Percentiles rank a stretch among this genome's conserved stretches.
These are phyloP conservation scores for Macrosteles quadrilineatus DNA, from an alignment of 1,140 invertebrate genomes.

Conservation along the genomic window DNA sequence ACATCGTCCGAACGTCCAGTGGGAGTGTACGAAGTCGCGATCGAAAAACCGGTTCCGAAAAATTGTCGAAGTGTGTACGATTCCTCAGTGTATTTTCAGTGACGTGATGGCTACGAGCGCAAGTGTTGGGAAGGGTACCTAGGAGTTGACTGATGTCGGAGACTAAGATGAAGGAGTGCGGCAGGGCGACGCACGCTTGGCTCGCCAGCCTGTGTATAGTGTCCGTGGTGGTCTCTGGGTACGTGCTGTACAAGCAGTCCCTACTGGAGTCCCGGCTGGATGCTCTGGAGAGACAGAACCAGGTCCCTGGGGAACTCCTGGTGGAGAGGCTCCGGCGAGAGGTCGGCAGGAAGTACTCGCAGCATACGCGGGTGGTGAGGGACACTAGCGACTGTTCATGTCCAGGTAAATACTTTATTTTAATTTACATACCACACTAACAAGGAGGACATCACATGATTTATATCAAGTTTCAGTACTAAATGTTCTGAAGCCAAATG, in stretches of 20 bases:
- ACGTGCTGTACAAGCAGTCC: neutral
- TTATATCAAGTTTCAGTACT: too few species aligned
- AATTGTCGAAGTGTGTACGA: neutral
- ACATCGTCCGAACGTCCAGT: neutral
- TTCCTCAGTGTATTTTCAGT: too few species aligned
- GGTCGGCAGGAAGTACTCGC: neutral
- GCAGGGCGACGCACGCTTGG: slow-evolving; percentile 1
- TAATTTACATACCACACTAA: too few species aligned
- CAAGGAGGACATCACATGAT: too few species aligned
- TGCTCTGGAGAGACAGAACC: neutral
- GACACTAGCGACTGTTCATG: neutral
- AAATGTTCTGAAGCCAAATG: too few species aligned
- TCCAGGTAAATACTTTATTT: neutral
- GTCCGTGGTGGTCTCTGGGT: neutral
- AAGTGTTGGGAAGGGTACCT: too few species aligned
- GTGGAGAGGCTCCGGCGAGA: slow-evolving; percentile 1
- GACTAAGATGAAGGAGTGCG: neutral
- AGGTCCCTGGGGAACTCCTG: neutral
- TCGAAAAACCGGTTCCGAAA: neutral
- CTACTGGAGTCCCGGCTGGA: slow-evolving; percentile 16
- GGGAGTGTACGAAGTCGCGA: neutral
- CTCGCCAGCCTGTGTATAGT: neutral
- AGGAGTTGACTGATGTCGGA: neutral
- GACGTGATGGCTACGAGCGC: too few species aligned
- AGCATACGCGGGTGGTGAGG: neutral